A percentile compares a stretch with the other conserved stretches of the same genome.
These are phyloP conservation scores for Leucoraja erinaceus DNA, from an alignment of 2,113 vertebrate genomes.

Conservation along the genomic window DNA sequence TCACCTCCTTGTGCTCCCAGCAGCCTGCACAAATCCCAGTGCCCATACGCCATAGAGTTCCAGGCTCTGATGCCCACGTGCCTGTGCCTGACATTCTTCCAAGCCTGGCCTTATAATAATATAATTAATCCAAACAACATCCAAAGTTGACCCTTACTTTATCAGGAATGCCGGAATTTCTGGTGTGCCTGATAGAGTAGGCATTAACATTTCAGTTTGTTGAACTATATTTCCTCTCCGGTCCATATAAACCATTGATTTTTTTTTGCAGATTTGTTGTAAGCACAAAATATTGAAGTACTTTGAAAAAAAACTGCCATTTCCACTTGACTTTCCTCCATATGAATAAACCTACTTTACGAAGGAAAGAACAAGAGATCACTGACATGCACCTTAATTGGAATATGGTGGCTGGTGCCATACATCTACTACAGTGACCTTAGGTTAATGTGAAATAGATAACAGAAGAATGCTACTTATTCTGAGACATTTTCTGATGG, in stretches of 20 bases:
- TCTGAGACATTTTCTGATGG: conserved; percentile 20
- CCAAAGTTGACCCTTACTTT: too few relatives aligned
- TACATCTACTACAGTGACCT: not conserved
- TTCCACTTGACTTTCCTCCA: not conserved
- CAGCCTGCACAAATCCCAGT: too few relatives aligned
- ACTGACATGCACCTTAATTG: not conserved
- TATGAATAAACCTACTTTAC: not conserved
- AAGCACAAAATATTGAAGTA: not conserved
- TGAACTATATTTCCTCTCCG: too few relatives aligned
- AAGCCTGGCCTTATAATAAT: too few relatives aligned
- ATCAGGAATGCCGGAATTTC: too few relatives aligned
- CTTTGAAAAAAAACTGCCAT: not conserved
- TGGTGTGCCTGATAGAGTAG: too few relatives aligned
- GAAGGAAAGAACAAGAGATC: not conserved
- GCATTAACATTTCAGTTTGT: too few relatives aligned
- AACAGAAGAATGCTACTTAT: conserved; percentile 19
- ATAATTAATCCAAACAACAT: too few relatives aligned
- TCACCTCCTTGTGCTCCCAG: too few relatives aligned
- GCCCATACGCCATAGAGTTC: too few relatives aligned
- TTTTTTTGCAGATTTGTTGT: not conserved
- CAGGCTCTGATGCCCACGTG: too few relatives aligned
- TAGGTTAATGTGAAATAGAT: not conserved
- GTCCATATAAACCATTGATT: not conserved
- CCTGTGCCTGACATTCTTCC: too few relatives aligned
- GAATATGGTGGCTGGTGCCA: not conserved